These are phyloP conservation scores for Drosophila pallidifrons DNA, from an alignment of 1,140 invertebrate genomes.

Conservation along the genomic window DNA sequence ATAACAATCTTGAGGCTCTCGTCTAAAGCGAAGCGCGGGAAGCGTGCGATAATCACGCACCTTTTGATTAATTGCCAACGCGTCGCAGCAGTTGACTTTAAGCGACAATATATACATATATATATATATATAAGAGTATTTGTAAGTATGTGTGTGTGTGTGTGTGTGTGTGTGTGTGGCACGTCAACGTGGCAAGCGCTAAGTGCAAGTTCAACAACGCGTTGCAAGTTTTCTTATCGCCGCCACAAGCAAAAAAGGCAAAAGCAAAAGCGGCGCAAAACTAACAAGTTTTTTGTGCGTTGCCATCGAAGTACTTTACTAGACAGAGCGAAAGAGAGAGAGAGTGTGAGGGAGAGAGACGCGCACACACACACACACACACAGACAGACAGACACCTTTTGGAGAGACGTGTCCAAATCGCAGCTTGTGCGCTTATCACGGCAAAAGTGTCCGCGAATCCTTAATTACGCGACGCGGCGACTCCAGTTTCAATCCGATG, in stretches of 20 bases:
- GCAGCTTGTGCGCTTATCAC: constrained; percentile 47
- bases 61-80: constrained; percentile 76
- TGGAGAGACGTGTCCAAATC: constrained; percentile 45
- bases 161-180: constrained; percentile 8
- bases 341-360: not conserved
- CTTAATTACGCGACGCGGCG: constrained; percentile 43
- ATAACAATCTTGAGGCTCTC: constrained; percentile 37
- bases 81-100: constrained; percentile 53
- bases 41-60: constrained; percentile 71
- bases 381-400: not conserved
- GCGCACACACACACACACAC: not conserved
- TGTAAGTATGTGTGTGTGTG: not conserved
- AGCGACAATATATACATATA: constrained; percentile 16
- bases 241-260: constrained; percentile 46
- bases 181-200: constrained; percentile 44
- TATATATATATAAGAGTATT: not conserved
- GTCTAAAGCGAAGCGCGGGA: constrained; percentile 11
- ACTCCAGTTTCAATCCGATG: constrained; percentile 4
- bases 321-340: not conserved
- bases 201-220: constrained; percentile 77
- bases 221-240: constrained; percentile 71
- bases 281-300: constrained; percentile 50
- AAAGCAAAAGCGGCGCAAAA: constrained; percentile 18
- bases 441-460: constrained; percentile 44
- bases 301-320: constrained; percentile 21